Evolutionary conservation across 2,888 invertebrate species (phyloP), one percentile per base, ranked within the genome.

Genomic region (Bombylius major): DNA sequence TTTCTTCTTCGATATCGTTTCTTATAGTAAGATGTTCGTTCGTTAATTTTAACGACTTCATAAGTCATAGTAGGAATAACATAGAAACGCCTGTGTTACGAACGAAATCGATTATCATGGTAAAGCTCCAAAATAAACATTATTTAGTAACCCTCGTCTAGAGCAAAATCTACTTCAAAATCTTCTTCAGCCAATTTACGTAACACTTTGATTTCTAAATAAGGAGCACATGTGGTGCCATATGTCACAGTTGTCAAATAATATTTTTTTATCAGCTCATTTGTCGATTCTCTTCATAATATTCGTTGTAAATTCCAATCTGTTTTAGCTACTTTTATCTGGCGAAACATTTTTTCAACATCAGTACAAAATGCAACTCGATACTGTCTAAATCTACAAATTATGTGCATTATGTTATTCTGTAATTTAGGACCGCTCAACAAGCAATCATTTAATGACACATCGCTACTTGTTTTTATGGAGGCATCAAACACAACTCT

Each of bases 251-350:
- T 23, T 7, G 8, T 48, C 6, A 48, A 31, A 5, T 12, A 48
- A 12, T 11, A 48, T 48, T 48, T 14, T 32, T 48, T n/a, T 48
- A 48, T 23, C 23, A 6, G 5, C 5, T 48, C 31, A 23, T 34
- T 53, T 7, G 5, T 12, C 4, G 48, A 32, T 39, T 54, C 44
- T 46, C 36, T 13, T 50, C 53, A 59, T 5, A 59, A 46, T 45
- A 57, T 59, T 36, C 57, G 50, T 47, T 57, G 57, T 42, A 46
- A 57, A 33, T n/a, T 45, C 49, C 55, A 51, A 13, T 57, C 51
- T 2, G 56, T 49, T 7, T 50, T 44, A 34, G 54, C 50, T n/a
- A 56, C 33, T 42, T 52, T 8, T 14, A 56, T 56, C 51, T 58
- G 58, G 4, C 56, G 44, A 48, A 51, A 44, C 44, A 55, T 55